Conservation (phyloP, 2,113 vertebrate genomes). For the Ophthalmolycus amberensis region DNA sequence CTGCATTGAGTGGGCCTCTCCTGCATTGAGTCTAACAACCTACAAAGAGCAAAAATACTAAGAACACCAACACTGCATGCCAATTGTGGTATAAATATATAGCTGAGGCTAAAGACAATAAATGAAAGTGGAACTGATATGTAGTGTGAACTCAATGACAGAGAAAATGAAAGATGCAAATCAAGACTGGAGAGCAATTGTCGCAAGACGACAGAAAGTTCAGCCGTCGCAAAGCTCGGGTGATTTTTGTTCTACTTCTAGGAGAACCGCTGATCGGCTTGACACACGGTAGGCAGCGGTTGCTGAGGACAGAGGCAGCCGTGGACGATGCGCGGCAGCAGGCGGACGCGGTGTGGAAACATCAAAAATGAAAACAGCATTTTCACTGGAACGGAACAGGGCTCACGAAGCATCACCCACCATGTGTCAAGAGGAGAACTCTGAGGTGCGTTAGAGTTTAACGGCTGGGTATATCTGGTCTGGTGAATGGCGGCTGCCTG, state of each 20-base stretch:
- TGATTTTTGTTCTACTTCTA: not conserved
- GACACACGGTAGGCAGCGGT: slow-evolving; percentile 19
- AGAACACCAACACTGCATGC: slow-evolving; percentile 59
- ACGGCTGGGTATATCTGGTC: not conserved
- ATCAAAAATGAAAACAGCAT: too few relatives aligned
- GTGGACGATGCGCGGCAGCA: not conserved
- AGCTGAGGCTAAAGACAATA: not conserved
- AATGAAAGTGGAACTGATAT: not conserved
- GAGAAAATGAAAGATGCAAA: slow-evolving; percentile 8
- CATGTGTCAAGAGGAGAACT: slow-evolving; percentile 31
- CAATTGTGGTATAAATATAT: not conserved
- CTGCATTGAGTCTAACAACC: slow-evolving; percentile 70
- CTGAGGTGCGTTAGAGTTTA: not conserved
- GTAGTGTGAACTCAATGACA: slow-evolving; percentile 3
- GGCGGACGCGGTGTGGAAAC: not conserved
- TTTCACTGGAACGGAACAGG: not conserved
- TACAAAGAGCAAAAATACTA: slow-evolving; percentile 78
- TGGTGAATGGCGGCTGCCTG: not conserved
- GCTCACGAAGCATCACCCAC: slow-evolving; percentile 16
- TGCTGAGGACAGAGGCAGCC: not conserved
- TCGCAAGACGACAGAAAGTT: not conserved
- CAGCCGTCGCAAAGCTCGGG: slow-evolving; percentile 18
- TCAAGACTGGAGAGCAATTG: not conserved
- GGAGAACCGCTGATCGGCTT: not conserved
- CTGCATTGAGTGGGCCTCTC: slow-evolving; percentile 44